Conservation (phyloP, 1,140 invertebrate species). For the Philopotamus ludificatus region DNA sequence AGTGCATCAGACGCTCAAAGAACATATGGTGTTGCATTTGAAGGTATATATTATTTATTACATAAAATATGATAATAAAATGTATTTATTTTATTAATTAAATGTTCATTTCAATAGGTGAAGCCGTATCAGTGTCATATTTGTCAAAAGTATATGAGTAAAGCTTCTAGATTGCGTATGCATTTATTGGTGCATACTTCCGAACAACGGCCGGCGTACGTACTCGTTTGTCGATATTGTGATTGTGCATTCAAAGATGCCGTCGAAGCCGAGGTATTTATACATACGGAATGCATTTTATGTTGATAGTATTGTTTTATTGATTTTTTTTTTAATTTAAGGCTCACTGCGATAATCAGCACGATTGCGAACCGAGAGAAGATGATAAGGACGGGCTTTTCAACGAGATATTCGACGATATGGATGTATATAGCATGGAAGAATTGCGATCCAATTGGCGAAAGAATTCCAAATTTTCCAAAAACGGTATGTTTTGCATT, state of each 20-base stretch:
- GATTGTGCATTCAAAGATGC: constrained; percentile 46
- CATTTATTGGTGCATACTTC: constrained; percentile 53
- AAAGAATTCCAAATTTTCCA: background rate
- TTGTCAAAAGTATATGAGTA: constrained; percentile 54
- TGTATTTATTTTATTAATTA: background rate
- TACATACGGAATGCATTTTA: no score
- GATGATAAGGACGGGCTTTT: constrained; percentile 17
- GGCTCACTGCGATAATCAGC: constrained; percentile 6
- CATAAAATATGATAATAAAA: background rate
- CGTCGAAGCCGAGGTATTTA: constrained; percentile 45
- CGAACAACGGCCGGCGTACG: constrained; percentile 45
- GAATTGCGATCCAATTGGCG: constrained; percentile 3
- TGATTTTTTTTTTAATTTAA: constrained; percentile 8
- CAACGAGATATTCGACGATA: constrained; percentile 16
- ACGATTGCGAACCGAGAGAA: constrained; percentile 13
- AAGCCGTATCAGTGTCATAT: constrained; percentile 58
- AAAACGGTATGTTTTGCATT: constrained; percentile 1
- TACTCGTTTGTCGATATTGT: constrained; percentile 49
- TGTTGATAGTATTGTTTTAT: background rate
- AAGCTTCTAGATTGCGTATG: constrained; percentile 53
- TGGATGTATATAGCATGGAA: background rate
- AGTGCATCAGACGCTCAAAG: constrained; percentile 24
- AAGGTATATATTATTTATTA: constrained; percentile 4
- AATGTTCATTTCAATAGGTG: constrained; percentile 47
- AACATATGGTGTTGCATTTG: constrained; percentile 20